Evolutionary conservation across 2,113 vertebrate genomes (phyloP), one percentile per base, ranked within the genome.

Genomic region (Brachypodius melanocephalos): DNA sequence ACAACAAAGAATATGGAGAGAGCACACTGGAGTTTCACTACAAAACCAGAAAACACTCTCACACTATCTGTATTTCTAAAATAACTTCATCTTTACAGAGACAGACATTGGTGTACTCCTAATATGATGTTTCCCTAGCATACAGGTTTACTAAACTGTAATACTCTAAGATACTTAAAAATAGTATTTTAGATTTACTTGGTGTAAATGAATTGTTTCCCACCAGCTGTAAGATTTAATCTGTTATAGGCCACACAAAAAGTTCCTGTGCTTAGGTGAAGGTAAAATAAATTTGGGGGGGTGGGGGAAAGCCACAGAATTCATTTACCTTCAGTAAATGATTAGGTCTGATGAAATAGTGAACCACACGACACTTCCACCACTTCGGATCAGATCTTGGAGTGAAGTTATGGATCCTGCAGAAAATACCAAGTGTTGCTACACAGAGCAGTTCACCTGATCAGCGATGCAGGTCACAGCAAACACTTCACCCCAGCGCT

Each of bases 381-480:
- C 67, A 67, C 59, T 76, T 88, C 77, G 73, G 5, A 49, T 90
- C 31, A 71, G 67, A 55, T 57, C 59, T 29, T 58, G 38, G 79
- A 91, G 57, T n/a, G 43, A 83, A 89, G 72, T 43, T 78, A 66
- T 21, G 32, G 48, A 89, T 62, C 55, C 55, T 89, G 74, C 43
- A 88, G 85, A 95, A 90, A 69, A 57, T 2, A 79, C 8, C 26
- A 40, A 74, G 42, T 12, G 12, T 43, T 88, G 78, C 78, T 83
- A 24, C 31, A 73, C 75, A 34, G 80, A 94, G 46, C 55, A 93
- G 85, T 67, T 96, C 89, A 94, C 21, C 89, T 77, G 89, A 63
- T 88, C 75, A 95, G 91, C 85, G 83, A 69, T 14, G 51, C 91
- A 95, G 93, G 95, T 96, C 94, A 90, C 59, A 79, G 75, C 43